Evolutionary conservation across 1,140 invertebrate genomes (phyloP), one percentile per base, ranked within the genome.

Genomic region (Phymorhynchus buccinoides): DNA sequence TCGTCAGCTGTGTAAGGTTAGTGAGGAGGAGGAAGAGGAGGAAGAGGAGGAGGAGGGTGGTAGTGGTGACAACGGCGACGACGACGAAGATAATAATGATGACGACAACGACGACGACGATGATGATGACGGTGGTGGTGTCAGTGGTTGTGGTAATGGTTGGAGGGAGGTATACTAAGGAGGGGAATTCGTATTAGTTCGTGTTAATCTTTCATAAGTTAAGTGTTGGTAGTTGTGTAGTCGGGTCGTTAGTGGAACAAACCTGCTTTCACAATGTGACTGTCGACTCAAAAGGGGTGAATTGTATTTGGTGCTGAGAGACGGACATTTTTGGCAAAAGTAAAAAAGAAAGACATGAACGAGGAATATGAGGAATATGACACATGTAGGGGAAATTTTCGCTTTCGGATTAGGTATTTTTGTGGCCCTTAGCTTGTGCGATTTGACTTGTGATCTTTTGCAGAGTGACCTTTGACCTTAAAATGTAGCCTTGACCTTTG

Each of bases 1-100:
- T 9, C 73, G 89, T 30, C 68, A 90, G 73, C 77, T 80, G 1
- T 92, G 89, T 86, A 91, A 90, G 88, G 90, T 90, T 71, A 39
- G 83, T 79, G 7, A 66, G 9, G 7, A 66, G 9, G 7, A 66
- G 9, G 7, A 66, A 4, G 7, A 66, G 4, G 7, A 30, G 4
- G 7, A 30, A 4, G 7, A 66, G 4, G 7, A 66, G 4, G 7
- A 66, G 9, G 7, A 66, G 9, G 7, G n/a, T 66, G 62, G n/a
- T 27, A 4, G 16, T 18, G 62, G 9, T 27, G 62, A 66, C n/a
- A 3, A 30, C n/a, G 7, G 22, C n/a, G 7, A 66, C n/a, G 7
- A 66, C n/a, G 7, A 66, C n/a, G 7, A 66, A 16, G 7, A 66
- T 66, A 27, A 66, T 66, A 3, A 66, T 66, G 7, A 66, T 66